These are phyloP conservation scores for Lemur catta DNA, from an alignment of 2,797 vertebrate species.

Conservation along the genomic window DNA sequence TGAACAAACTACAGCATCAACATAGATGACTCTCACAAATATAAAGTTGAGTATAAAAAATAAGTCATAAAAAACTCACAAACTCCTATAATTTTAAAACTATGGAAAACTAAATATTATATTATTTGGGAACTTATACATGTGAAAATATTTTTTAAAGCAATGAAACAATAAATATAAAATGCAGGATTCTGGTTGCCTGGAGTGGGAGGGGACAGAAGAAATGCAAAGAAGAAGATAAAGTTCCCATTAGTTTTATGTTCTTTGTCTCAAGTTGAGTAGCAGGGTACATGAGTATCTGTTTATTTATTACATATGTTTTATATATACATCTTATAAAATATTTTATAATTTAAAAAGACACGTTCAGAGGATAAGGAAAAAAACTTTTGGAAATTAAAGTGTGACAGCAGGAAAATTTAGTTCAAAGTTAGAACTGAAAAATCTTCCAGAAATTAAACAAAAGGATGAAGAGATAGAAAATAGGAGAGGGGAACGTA, in stretches of 20 bases:
- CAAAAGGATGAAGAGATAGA: background rate
- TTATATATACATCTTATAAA: background rate
- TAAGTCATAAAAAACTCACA: background rate
- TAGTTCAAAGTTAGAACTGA: background rate
- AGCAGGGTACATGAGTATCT: background rate
- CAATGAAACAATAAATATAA: slow-evolving; percentile 1
- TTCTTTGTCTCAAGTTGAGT: background rate
- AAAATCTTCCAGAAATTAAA: background rate
- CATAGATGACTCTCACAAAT: background rate
- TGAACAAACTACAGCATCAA: background rate
- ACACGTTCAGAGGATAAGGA: background rate
- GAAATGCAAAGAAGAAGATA: background rate
- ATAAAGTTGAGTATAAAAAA: background rate
- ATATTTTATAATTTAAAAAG: background rate
- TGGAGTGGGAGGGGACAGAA: background rate
- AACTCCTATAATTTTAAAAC: background rate
- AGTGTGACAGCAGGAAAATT: background rate
- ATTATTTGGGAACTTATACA: background rate
- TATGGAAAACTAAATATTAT: background rate
- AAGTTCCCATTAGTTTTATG: background rate
- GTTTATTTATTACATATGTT: background rate
- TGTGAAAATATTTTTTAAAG: background rate
- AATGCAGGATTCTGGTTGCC: background rate
- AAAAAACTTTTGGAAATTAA: background rate
- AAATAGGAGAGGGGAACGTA: background rate